Evolutionary conservation across 2,888 invertebrate species (phyloP).

Genomic region (Metellina segmentata): DNA sequence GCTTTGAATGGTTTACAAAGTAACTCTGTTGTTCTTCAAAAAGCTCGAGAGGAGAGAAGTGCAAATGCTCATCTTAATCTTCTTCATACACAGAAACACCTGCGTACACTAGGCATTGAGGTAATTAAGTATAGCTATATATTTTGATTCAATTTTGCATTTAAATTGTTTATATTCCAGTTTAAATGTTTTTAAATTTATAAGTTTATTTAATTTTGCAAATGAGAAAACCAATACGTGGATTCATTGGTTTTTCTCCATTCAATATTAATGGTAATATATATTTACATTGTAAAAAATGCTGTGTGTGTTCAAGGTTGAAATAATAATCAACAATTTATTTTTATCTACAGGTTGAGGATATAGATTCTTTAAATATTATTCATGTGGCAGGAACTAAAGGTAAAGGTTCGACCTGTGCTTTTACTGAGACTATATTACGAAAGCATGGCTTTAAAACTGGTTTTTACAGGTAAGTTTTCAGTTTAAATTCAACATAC

Average conservation of each 20-base stretch:
- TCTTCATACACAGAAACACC: conserved; percentile 80
- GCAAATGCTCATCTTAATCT: conserved; percentile 79
- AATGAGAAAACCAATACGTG: neutral
- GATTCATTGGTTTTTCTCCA: neutral
- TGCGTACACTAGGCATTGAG: conserved; percentile 41
- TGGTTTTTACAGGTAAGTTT: conserved; percentile 88
- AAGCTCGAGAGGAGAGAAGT: conserved; percentile 80
- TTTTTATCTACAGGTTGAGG: conserved; percentile 78
- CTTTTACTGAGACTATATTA: conserved; percentile 93
- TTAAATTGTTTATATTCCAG: neutral
- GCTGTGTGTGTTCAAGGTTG: no score
- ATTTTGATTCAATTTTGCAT: neutral
- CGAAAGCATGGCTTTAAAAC: conserved; percentile 91
- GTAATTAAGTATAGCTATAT: conserved; percentile 30
- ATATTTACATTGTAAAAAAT: no score
- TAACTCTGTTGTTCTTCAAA: conserved; percentile 84
- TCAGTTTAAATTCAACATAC: neutral
- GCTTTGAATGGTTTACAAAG: conserved; percentile 86
- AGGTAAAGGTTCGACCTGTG: conserved; percentile 97
- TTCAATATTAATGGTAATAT: no score
- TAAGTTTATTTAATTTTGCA: neutral
- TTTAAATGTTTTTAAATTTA: neutral
- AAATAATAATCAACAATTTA: neutral
- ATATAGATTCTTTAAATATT: conserved; percentile 88
- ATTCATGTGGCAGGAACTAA: conserved; percentile 99